Evolutionary conservation across 2,113 vertebrate species (phyloP).

Genomic region (Varanus salvator): DNA sequence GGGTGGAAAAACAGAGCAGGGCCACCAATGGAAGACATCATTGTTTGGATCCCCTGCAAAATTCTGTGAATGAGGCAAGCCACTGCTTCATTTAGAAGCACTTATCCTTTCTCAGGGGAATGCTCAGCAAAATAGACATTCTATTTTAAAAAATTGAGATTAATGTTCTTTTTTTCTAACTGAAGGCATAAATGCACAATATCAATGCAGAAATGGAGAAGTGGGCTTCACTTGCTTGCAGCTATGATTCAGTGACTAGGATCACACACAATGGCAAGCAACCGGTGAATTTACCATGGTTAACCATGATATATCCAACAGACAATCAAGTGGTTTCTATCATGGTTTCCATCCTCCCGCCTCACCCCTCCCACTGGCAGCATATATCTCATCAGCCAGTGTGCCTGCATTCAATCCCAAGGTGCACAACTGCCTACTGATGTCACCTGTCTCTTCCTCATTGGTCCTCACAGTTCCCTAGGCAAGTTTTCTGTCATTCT

Average conservation of each 20-base stretch:
- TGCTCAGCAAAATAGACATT: neutral
- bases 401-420: no score
- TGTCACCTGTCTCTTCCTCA: no score
- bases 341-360: no score
- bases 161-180: neutral
- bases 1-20: neutral
- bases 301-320: no score
- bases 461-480: no score
- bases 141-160: neutral
- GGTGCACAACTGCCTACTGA: no score
- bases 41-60: neutral
- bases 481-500: no score
- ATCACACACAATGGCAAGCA: neutral
- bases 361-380: no score
- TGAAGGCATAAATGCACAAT: neutral
- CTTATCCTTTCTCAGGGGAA: neutral
- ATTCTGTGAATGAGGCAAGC: neutral
- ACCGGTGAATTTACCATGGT: no score
- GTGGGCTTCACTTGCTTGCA: neutral
- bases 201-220: neutral
- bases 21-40: neutral
- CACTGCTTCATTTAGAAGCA: neutral
- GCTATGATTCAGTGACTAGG: neutral
- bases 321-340: neutral
- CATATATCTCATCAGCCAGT: no score